Percentiles rank a stretch among this genome's conserved stretches.
phyloP scores from a whole-genome alignment of 2,113 vertebrate species.

The Chaetodon trifascialis region DNA sequence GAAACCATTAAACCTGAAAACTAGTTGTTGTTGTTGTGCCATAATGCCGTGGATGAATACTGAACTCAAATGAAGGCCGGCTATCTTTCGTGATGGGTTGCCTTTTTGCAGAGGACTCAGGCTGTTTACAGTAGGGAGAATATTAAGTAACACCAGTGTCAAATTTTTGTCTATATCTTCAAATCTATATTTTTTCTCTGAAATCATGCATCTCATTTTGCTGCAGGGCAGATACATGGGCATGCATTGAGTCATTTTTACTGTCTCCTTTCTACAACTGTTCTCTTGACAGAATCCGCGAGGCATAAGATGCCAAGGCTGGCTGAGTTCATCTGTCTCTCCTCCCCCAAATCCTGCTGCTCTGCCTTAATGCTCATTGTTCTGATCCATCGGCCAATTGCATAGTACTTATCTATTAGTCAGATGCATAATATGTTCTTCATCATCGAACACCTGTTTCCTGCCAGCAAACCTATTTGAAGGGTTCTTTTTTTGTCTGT shows the following conservation, averaged over 20 bases:
- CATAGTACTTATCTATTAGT: neutral
- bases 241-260: neutral
- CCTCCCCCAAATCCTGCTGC: neutral
- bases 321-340: neutral
- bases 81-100: neutral
- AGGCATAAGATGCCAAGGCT: neutral
- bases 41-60: neutral
- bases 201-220: neutral
- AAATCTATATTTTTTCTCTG: neutral
- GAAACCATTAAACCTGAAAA: neutral
- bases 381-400: neutral
- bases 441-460: neutral
- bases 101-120: slow-evolving; percentile 5
- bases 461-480: neutral
- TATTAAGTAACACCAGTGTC: neutral
- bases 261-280: neutral
- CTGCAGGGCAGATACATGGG: neutral
- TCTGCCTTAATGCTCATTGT: neutral
- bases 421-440: neutral
- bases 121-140: slow-evolving; percentile 13
- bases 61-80: slow-evolving; percentile 1
- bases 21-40: neutral
- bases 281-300: slow-evolving; percentile 1
- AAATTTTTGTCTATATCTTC: neutral
- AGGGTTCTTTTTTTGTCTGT: neutral